Evolutionary conservation across 2,113 vertebrate genomes (phyloP).

Genomic region (Thomomys bottae): DNA sequence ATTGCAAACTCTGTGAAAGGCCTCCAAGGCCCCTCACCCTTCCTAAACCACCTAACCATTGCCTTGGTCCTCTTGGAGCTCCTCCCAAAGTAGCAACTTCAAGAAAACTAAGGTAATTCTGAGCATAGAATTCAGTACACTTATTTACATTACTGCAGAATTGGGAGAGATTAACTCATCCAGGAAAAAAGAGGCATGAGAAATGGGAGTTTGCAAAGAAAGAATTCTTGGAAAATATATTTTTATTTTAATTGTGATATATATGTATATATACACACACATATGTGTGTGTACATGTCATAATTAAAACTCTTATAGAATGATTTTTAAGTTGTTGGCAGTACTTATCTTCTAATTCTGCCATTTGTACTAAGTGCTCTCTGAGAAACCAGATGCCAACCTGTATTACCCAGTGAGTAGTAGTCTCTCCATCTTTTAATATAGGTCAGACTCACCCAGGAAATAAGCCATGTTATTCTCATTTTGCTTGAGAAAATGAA

Average conservation of each 20-base stretch:
- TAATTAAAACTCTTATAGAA: background rate
- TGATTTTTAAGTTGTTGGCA: too few species aligned
- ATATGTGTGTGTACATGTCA: too few species aligned
- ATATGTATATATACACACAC: too few species aligned
- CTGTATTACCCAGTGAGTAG: background rate
- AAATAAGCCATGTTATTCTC: background rate
- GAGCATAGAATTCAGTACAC: background rate
- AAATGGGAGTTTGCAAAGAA: background rate
- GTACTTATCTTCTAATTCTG: too few species aligned
- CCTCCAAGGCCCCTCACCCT: too few species aligned
- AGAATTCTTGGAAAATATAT: background rate
- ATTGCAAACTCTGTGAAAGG: too few species aligned
- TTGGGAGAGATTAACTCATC: background rate
- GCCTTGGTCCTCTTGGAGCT: too few species aligned
- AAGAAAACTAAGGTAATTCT: conserved; percentile 7
- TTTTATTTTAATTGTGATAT: too few species aligned
- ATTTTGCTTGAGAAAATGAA: conserved; percentile 52
- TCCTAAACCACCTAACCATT: too few species aligned
- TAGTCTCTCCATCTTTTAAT: background rate
- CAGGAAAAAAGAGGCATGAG: background rate
- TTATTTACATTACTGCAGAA: background rate
- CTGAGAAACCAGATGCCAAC: background rate
- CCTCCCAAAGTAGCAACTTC: too few species aligned
- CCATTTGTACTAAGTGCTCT: conserved; percentile 3
- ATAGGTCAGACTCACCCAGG: background rate